Evolutionary conservation across 2,888 invertebrate species (phyloP), one percentile per base, ranked within the genome.

Genomic region (Apantesis nais): DNA sequence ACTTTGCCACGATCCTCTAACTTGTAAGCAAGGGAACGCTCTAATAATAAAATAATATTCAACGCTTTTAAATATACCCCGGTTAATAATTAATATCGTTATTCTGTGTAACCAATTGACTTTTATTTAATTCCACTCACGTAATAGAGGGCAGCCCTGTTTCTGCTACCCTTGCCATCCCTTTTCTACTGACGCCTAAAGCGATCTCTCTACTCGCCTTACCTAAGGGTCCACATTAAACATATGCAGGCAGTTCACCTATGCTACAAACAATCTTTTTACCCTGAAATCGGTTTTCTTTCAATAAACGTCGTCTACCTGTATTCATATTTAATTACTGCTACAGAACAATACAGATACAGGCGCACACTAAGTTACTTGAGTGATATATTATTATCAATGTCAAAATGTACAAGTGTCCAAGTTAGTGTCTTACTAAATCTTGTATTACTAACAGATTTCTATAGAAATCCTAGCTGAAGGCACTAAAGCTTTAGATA

Each of bases 391-490:
- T n/a, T 9, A 58, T 29, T 14, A n/a, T 62, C 37, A 34, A 62
- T 58, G 4, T 29, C 25, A 29, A 22, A 16, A 29, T 39, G 25
- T 65, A 14, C n/a, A 62, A 41, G 52, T 14, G 62, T 31, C 12
- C 39, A 48, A 34, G 31, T 68, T 62, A 68, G 52, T 31, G 29
- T 55, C 31, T n/a, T 44, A 63, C 34, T 67, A 58, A 70, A 66
- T 70, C 62, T 62, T 58, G 44, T 44, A 55, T 39, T 16, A 34
- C 34, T 41, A 66, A 62, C 55, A 63, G 58, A 58, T 70, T 70
- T 66, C 62, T 66, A 62, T 62, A 70, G 44, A 58, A 62, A 70
- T 62, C 52, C n/a, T n/a, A 16, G 16, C 39, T 25, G 39, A 66
- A 48, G 58, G 48, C 55, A 41, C 63, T 66, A 52, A 67, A 55